These are phyloP conservation scores for Spisula solida DNA, from an alignment of 2,888 invertebrate genomes.

Conservation along the genomic window DNA sequence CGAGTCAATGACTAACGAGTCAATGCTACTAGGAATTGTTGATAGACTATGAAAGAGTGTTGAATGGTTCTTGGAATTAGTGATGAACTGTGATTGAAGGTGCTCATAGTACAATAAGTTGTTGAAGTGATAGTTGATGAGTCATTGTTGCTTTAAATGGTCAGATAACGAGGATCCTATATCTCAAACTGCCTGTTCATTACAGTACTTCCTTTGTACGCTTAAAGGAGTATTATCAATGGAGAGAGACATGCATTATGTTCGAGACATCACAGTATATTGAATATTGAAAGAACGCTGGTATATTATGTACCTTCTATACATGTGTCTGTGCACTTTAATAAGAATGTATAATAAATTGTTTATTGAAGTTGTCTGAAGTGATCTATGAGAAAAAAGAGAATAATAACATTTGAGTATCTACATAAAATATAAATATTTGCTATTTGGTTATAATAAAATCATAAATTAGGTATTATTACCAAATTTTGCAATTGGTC, in stretches of 20 bases:
- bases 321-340: too few species aligned
- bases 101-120: neutral
- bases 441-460: neutral
- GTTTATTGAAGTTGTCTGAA: too few species aligned
- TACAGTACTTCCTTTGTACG: neutral
- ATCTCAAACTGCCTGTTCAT: neutral
- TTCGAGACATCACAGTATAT: too few species aligned
- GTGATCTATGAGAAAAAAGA: too few species aligned
- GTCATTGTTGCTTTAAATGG: neutral
- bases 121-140: neutral
- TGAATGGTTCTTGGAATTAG: neutral
- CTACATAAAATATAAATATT: too few species aligned
- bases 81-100: neutral
- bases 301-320: too few species aligned
- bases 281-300: too few species aligned
- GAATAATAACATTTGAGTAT: too few species aligned
- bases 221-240: too few species aligned
- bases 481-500: neutral
- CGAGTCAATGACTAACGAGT: neutral
- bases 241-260: too few species aligned
- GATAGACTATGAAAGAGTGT: neutral
- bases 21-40: neutral
- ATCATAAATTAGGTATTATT: neutral
- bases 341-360: too few species aligned
- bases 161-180: neutral